Evolutionary conservation across 1,140 invertebrate species (phyloP).

Genomic region (Ruditapes philippinarum): DNA sequence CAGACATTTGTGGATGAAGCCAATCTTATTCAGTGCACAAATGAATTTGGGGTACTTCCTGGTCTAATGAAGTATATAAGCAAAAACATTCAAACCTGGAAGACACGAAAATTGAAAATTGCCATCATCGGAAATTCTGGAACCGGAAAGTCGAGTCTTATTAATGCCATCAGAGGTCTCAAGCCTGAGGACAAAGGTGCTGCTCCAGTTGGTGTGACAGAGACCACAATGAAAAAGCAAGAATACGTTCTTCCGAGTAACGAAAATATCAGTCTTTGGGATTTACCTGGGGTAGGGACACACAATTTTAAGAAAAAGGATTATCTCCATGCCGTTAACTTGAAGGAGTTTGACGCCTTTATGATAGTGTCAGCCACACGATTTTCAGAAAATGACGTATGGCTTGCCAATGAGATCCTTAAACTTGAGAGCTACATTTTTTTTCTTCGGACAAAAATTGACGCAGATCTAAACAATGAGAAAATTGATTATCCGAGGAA

Average conservation of each 20-base stretch:
- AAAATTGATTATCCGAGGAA: too few relatives aligned
- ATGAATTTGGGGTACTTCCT: too few relatives aligned
- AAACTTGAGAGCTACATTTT: too few relatives aligned
- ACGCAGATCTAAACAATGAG: too few relatives aligned
- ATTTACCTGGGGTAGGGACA: conserved; percentile 5
- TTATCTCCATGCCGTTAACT: background rate
- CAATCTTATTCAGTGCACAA: too few relatives aligned
- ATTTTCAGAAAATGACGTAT: too few relatives aligned
- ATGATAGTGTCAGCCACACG: too few relatives aligned
- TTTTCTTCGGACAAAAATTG: too few relatives aligned
- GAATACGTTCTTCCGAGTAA: background rate
- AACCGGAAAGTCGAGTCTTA: background rate
- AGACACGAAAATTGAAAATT: background rate
- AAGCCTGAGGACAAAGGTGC: background rate
- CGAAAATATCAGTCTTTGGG: background rate
- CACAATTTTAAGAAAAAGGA: background rate
- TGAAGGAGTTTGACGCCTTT: too few relatives aligned
- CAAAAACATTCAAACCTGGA: background rate
- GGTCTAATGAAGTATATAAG: background rate
- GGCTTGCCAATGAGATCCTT: too few relatives aligned
- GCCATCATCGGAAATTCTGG: too few relatives aligned
- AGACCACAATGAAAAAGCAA: background rate
- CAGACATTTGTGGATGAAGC: too few relatives aligned
- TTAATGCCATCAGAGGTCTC: background rate
- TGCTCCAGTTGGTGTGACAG: background rate